Evolutionary conservation across 2,888 invertebrate genomes (phyloP).

Genomic region (Netelia fuscicornis): DNA sequence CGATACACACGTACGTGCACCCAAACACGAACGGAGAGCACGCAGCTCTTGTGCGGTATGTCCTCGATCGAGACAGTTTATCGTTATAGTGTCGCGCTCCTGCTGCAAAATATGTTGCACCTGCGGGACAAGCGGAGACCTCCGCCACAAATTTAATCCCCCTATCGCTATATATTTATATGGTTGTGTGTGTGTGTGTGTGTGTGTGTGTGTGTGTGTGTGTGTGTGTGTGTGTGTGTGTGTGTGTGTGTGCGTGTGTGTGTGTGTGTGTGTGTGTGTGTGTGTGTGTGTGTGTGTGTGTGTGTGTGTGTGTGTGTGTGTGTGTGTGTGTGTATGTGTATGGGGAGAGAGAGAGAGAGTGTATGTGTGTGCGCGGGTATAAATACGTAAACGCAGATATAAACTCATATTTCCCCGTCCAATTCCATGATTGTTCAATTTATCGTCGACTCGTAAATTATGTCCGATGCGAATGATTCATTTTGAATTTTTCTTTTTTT

Average conservation of each 20-base stretch:
- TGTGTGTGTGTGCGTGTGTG: no score
- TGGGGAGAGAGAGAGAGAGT: no score
- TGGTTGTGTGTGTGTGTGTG: no score
- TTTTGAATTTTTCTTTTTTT: neutral
- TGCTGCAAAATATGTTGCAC: slow-evolving; percentile 76
- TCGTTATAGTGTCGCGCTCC: slow-evolving; percentile 62
- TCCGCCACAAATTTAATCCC: slow-evolving; percentile 78
- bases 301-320: no score
- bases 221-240: neutral
- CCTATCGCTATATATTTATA: neutral
- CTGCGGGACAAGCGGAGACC: slow-evolving; percentile 74
- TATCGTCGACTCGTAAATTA: slow-evolving; percentile 60
- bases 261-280: no score
- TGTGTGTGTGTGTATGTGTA: no score
- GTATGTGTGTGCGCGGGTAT: neutral
- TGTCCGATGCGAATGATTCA: slow-evolving; percentile 33
- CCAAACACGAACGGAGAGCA: slow-evolving; percentile 3
- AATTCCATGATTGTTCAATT: slow-evolving; percentile 52
- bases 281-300: no score
- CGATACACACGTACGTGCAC: slow-evolving; percentile 9
- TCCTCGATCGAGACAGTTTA: slow-evolving; percentile 64
- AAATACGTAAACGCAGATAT: slow-evolving; percentile 1
- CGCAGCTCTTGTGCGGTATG: slow-evolving; percentile 37
- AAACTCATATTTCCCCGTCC: slow-evolving; percentile 43
- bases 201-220: neutral